Percentiles rank a stretch among this genome's conserved stretches.
phyloP scores from a whole-genome alignment of 2,797 vertebrate genomes.

The Monodelphis domestica region DNA sequence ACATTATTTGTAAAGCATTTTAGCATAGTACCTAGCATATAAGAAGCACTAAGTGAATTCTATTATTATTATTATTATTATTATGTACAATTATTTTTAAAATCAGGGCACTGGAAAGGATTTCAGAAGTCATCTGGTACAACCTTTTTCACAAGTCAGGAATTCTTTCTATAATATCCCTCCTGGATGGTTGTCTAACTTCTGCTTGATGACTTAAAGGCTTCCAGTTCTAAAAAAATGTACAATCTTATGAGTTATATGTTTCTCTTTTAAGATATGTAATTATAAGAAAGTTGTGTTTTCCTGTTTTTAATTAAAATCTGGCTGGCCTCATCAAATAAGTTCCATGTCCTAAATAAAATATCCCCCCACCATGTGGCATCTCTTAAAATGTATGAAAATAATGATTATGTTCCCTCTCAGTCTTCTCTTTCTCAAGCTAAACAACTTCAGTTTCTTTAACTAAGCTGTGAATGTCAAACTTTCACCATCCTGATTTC shows the following conservation, averaged over 20 bases:
- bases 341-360: background rate
- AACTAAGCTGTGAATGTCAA: background rate
- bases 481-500: background rate
- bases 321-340: background rate
- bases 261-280: background rate
- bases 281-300: background rate
- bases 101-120: background rate
- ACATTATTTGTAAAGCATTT: background rate
- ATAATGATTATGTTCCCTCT: background rate
- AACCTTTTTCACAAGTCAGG: background rate
- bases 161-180: background rate
- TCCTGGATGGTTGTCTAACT: too few species aligned
- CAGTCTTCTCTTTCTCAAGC: background rate
- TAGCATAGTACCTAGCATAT: background rate
- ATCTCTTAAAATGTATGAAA: background rate
- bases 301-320: background rate
- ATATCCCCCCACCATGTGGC: background rate
- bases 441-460: background rate
- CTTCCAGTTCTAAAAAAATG: too few species aligned
- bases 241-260: background rate
- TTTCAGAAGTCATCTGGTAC: background rate
- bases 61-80: background rate
- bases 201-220: too few species aligned
- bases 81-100: background rate
- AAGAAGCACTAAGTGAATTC: background rate